Evolutionary conservation across 2,113 vertebrate genomes (phyloP), one percentile per base, ranked within the genome.

Genomic region (Polypterus bichir): DNA sequence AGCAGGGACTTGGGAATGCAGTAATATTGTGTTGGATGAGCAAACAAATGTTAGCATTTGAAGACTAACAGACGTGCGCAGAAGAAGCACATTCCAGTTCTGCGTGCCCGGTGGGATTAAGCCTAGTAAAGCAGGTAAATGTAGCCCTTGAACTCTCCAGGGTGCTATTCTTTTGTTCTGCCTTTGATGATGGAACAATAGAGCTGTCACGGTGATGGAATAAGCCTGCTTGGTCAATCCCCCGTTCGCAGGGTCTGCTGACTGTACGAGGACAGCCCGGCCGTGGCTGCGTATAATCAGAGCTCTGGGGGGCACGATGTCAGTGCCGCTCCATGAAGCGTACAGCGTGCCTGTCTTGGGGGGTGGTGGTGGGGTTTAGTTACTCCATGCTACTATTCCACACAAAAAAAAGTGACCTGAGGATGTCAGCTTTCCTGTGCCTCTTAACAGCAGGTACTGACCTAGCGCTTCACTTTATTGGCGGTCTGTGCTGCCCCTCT

Each of bases 31-130:
- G 55, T 64, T 57, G 54, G 61, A 70, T 62, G 64, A 66, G 70
- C 49, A 74, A 81, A 78, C 76, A 78, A 85, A 83, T 77, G 74
- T 66, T 68, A 76, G 64, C 71, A 61, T 71, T 63, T 66, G 66
- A 71, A 81, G 75, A 79, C 76, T 77, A 82, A 82, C 78, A 79
- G 74, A 73, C 52, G 11, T 69, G 73, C 61, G 69, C 61, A 65
- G 60, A 9, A 68, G 70, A 69, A 51, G 54, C 62, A 62, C 69
- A 66, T 67, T 62, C 66, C 66, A 66, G 54, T 44, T 55, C 68
- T 56, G 64, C 64, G 54, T 55, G 9, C 60, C 47, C 64, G 59
- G 60, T 56, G 69, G 77, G 70, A 68, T 59, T 62, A 59, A 68
- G 66, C 64, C 68, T 65, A 3, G 71, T 76, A 72, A 75, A 74